A percentile compares a stretch with the other conserved stretches of the same genome.
phyloP scores from a whole-genome alignment of 2,113 vertebrate genomes.

The Antennarius striatus region DNA sequence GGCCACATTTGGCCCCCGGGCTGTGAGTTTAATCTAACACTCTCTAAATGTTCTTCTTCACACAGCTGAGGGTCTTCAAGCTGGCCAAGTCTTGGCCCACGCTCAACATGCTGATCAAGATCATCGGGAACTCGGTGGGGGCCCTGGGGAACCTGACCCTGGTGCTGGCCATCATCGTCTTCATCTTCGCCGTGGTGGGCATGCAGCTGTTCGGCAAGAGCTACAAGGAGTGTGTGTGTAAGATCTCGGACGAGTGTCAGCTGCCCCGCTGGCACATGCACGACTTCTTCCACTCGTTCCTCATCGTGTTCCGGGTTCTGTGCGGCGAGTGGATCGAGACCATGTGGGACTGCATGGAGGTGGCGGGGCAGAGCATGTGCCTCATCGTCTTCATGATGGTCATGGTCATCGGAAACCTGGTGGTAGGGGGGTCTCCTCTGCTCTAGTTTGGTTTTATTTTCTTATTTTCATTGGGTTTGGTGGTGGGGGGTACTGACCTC shows the following conservation, averaged over 20 bases:
- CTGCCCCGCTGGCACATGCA: conserved; percentile 99
- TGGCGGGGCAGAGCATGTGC: conserved; percentile 92
- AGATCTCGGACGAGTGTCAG: conserved; percentile 82
- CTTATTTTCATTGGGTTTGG: too few relatives aligned
- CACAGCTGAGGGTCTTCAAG: conserved; percentile 96
- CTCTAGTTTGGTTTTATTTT: background rate
- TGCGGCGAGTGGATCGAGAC: conserved; percentile 99
- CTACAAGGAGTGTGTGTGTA: conserved; percentile 92
- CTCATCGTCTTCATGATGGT: conserved; percentile 99
- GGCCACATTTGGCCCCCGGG: too few relatives aligned
- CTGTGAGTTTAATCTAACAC: too few relatives aligned
- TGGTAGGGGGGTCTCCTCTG: conserved; percentile 81
- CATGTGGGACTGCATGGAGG: conserved; percentile 99
- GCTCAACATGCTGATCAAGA: conserved; percentile 97
- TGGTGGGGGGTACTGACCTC: background rate
- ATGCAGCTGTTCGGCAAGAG: conserved; percentile 98
- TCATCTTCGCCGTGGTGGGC: conserved; percentile 98
- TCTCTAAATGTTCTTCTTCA: background rate
- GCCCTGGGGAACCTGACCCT: conserved; percentile 94
- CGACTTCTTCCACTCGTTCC: conserved; percentile 97
- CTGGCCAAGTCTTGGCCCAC: conserved; percentile 99
- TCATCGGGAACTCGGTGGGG: conserved; percentile 97
- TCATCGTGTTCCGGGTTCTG: conserved; percentile 96
- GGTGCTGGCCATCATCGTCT: conserved; percentile 97
- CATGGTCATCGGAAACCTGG: conserved; percentile 98